A percentile compares a stretch with the other conserved stretches of the same genome.
Conservation (phyloP, 2,113 vertebrate species). For the Mus pahari region DNA sequence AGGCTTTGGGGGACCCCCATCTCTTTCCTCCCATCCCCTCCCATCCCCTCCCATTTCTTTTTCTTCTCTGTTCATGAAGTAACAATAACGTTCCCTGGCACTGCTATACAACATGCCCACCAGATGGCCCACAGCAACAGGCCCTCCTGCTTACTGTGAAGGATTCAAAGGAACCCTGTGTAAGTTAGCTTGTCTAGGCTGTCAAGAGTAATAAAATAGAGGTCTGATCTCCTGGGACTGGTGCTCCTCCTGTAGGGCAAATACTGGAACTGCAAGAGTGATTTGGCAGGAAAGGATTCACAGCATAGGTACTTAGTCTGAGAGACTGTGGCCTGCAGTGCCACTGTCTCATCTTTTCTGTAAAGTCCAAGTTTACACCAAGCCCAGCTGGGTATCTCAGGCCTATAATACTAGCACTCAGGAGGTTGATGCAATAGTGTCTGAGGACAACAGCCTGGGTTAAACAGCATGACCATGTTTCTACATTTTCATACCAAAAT, state of each 20-base stretch:
- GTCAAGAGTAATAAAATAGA: too few species aligned
- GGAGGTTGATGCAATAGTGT: too few species aligned
- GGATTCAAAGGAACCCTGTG: not conserved
- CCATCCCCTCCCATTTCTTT: fast-evolving
- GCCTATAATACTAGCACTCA: not conserved
- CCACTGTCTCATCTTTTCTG: not conserved
- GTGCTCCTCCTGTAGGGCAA: not conserved
- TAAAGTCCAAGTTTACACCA: too few species aligned
- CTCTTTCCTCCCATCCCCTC: too few species aligned
- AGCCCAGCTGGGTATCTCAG: not conserved
- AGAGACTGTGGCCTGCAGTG: not conserved
- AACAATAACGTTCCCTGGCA: not conserved
- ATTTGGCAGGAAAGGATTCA: not conserved
- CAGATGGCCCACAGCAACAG: not conserved
- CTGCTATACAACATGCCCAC: not conserved
- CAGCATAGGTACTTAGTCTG: not conserved
- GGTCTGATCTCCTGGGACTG: not conserved
- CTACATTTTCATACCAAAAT: not conserved
- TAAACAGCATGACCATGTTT: not conserved
- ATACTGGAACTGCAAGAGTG: not conserved
- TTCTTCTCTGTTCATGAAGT: not conserved
- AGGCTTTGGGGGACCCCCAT: not conserved
- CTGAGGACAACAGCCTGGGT: not conserved
- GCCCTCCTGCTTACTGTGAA: not conserved
- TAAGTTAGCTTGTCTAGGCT: not conserved